These are phyloP conservation scores for Cephus nigrinus DNA, from an alignment of 2,888 invertebrate genomes.

Conservation along the genomic window DNA sequence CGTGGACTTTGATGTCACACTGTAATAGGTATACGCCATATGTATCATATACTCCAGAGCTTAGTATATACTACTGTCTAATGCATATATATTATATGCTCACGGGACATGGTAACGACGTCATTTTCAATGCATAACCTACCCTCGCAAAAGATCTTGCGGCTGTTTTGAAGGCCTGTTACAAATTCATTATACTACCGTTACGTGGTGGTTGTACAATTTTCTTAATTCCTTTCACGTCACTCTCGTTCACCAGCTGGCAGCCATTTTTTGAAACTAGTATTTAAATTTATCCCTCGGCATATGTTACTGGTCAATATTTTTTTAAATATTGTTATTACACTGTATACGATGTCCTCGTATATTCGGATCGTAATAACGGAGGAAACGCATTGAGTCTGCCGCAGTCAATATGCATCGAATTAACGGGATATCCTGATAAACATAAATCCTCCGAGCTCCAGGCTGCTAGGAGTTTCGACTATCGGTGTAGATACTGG, in stretches of 20 bases:
- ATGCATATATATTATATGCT: neutral
- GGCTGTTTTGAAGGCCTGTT: neutral
- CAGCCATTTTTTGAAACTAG: neutral
- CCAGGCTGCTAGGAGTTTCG: conserved; percentile 4
- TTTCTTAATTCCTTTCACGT: neutral
- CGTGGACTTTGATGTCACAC: neutral
- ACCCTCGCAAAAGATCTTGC: neutral
- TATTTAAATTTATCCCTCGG: neutral
- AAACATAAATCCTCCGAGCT: neutral
- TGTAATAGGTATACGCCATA: no score
- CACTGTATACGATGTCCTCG: neutral
- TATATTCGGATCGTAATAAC: neutral
- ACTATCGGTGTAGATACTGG: neutral
- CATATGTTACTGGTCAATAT: neutral
- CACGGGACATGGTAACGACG: neutral
- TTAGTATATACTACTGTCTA: neutral
- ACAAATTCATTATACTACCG: neutral
- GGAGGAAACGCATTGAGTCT: neutral
- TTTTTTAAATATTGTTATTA: neutral
- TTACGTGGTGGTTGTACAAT: neutral
- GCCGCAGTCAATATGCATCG: neutral
- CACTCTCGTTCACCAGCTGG: neutral
- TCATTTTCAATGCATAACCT: neutral
- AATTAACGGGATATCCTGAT: neutral
- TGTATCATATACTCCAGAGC: no score